These are phyloP conservation scores for Trichogramma dendrolimi DNA, from an alignment of 2,888 invertebrate species.

Conservation along the genomic window DNA sequence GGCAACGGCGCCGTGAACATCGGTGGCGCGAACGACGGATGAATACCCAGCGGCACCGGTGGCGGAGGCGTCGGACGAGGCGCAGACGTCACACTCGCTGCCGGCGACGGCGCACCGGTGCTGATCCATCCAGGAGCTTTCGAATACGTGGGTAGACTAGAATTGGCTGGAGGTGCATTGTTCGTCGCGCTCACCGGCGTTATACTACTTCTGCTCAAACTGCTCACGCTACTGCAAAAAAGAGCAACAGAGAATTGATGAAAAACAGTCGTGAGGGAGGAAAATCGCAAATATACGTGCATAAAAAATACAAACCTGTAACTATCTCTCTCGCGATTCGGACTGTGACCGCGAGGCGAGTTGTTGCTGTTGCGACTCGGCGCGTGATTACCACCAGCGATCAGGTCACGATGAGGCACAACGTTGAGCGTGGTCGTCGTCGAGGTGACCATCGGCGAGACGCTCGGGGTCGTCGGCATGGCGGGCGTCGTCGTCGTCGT, in stretches of 20 bases:
- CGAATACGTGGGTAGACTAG: conserved; percentile 59
- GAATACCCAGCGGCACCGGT: conserved; percentile 56
- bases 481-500: conserved; percentile 47
- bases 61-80: conserved; percentile 58
- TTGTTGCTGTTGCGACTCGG: conserved; percentile 61
- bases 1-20: conserved; percentile 67
- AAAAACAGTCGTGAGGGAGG: no score
- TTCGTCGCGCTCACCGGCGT: conserved; percentile 59
- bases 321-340: conserved; percentile 76
- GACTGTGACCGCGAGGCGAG: conserved; percentile 75
- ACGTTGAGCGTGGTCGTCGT: conserved; percentile 53
- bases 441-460: conserved; percentile 49
- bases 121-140: conserved; percentile 54
- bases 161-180: conserved; percentile 55
- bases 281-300: background rate
- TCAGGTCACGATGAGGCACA: conserved; percentile 53
- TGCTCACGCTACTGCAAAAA: conserved; percentile 77
- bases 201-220: conserved; percentile 69
- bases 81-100: conserved; percentile 54
- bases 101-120: conserved; percentile 51
- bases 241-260: conserved; percentile 8
- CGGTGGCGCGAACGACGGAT: conserved; percentile 59
- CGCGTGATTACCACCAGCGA: conserved; percentile 47
- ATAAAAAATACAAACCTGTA: conserved; percentile 63
- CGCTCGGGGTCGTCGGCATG: conserved; percentile 49